A percentile compares a stretch with the other conserved stretches of the same genome.
Conservation (phyloP, 2,888 invertebrate species). For the Yponomeuta sedellus region DNA sequence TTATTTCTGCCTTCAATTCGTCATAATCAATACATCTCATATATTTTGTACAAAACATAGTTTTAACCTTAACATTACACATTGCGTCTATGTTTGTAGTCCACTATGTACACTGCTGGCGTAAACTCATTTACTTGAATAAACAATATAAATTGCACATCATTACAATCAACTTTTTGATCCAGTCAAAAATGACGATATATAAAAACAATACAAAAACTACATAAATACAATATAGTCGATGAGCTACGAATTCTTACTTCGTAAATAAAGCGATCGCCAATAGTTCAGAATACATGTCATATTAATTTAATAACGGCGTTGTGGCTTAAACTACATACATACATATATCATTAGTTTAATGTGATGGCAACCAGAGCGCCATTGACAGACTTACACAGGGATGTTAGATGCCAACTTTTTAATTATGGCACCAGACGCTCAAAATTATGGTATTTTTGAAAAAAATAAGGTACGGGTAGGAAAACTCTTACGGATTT, state of each 20-base stretch:
- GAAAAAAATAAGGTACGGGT: too few relatives aligned
- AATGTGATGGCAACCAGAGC: neutral
- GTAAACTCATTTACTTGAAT: conserved; percentile 40
- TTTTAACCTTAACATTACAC: conserved; percentile 17
- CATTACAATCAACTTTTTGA: conserved; percentile 65
- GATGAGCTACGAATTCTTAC: neutral
- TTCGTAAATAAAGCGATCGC: neutral
- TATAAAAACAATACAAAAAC: conserved; percentile 35
- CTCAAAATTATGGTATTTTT: too few relatives aligned
- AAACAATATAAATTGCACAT: conserved; percentile 54
- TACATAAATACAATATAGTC: neutral
- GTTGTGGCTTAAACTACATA: neutral
- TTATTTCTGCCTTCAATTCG: neutral
- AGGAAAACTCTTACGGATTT: too few relatives aligned
- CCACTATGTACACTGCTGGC: conserved; percentile 44
- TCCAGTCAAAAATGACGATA: conserved; percentile 61
- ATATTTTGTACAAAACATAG: conserved; percentile 15
- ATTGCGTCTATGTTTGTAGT: conserved; percentile 26
- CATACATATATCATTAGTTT: neutral
- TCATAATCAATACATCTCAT: conserved; percentile 8
- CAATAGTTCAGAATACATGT: neutral
- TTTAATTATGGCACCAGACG: too few relatives aligned
- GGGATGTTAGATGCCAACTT: too few relatives aligned
- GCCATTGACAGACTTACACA: neutral
- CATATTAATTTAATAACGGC: neutral